Evolutionary conservation across 2,797 vertebrate genomes (phyloP).

Genomic region (Lutjanus argentimaculatus): DNA sequence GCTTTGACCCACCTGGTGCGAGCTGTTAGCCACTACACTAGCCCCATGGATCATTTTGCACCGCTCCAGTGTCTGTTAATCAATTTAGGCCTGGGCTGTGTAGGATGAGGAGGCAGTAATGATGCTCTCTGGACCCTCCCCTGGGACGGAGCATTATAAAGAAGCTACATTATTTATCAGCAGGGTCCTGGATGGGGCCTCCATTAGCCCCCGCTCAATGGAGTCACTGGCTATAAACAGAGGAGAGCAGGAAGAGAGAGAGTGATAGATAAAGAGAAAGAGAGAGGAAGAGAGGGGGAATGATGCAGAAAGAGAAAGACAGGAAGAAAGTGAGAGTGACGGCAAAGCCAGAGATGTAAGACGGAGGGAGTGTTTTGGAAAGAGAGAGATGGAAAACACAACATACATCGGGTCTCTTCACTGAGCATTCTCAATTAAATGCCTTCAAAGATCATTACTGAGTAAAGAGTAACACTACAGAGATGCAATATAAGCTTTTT

Average conservation of each 20-base stretch:
- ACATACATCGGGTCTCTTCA: slow-evolving; percentile 52
- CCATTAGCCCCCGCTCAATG: slow-evolving; percentile 96
- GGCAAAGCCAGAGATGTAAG: slow-evolving; percentile 55
- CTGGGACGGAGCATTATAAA: slow-evolving; percentile 94
- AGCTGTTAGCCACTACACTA: slow-evolving; percentile 86
- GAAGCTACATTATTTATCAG: slow-evolving; percentile 99
- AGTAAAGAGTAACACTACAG: slow-evolving; percentile 49
- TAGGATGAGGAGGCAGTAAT: slow-evolving; percentile 98
- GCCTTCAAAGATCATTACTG: slow-evolving; percentile 57
- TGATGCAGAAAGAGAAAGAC: slow-evolving; percentile 57
- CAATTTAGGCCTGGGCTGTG: slow-evolving; percentile 97
- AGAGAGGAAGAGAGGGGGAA: slow-evolving; percentile 27
- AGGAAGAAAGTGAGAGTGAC: slow-evolving; percentile 63
- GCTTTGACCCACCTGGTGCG: slow-evolving; percentile 77
- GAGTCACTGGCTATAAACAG: slow-evolving; percentile 88
- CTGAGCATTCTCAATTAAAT: slow-evolving; percentile 54
- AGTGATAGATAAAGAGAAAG: slow-evolving; percentile 64
- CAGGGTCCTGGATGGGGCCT: slow-evolving; percentile 93
- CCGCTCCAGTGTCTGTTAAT: slow-evolving; percentile 97
- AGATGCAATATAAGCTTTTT: slow-evolving; percentile 33
- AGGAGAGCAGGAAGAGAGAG: slow-evolving; percentile 77
- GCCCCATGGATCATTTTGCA: slow-evolving; percentile 98
- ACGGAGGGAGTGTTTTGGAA: slow-evolving; percentile 55
- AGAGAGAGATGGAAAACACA: slow-evolving; percentile 45
- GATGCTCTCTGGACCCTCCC: slow-evolving; percentile 97